A percentile compares a stretch with the other conserved stretches of the same genome.
Evolutionary conservation across 2,797 vertebrate genomes (phyloP).

Genomic region (Myotis findleyi): DNA sequence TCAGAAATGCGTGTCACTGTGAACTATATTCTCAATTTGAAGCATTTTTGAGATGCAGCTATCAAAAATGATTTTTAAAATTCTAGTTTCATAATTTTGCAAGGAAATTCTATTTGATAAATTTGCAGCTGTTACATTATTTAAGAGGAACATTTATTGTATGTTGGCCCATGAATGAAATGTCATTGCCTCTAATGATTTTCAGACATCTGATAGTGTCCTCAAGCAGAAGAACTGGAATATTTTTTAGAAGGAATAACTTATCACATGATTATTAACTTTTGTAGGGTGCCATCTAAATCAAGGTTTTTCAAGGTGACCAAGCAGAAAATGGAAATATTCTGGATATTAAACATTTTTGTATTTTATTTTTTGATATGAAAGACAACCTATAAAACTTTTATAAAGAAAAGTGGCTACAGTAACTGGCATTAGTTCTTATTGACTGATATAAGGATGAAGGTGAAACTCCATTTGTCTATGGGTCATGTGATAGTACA

Average conservation of each 20-base stretch:
- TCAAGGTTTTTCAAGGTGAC: slow-evolving; percentile 23
- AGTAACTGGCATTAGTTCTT: background rate
- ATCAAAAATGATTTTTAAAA: slow-evolving; percentile 19
- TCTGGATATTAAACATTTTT: slow-evolving; percentile 37
- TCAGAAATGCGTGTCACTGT: background rate
- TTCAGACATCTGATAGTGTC: background rate
- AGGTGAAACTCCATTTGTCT: background rate
- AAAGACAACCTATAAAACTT: background rate
- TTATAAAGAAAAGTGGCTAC: background rate
- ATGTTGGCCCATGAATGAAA: background rate
- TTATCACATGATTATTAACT: background rate
- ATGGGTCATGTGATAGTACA: background rate
- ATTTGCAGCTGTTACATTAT: background rate
- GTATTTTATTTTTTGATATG: slow-evolving; percentile 29
- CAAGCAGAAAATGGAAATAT: background rate
- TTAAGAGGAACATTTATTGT: background rate
- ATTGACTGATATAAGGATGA: background rate
- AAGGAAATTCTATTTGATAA: slow-evolving; percentile 23
- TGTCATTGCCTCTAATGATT: background rate
- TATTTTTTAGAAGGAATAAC: background rate
- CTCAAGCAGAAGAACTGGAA: background rate
- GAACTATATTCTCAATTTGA: slow-evolving; percentile 28
- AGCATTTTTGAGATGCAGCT: background rate
- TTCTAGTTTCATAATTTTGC: background rate
- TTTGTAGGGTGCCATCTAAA: background rate